Percentiles rank a stretch among this genome's conserved stretches.
phyloP scores from a whole-genome alignment of 2,888 invertebrate genomes.

The Cecidostiba fungosa region DNA sequence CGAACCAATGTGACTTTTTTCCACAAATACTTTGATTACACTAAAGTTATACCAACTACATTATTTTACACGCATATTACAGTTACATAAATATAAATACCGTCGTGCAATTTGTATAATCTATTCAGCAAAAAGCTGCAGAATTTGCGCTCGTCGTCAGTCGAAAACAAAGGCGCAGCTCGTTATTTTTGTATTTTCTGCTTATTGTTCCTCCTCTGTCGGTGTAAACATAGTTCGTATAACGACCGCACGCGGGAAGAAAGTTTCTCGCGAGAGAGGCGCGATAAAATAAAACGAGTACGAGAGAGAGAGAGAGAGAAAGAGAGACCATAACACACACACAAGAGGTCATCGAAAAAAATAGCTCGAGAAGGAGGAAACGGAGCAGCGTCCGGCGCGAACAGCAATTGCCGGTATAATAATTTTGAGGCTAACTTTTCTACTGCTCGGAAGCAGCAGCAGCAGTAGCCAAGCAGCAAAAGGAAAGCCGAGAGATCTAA shows the following conservation, averaged over 20 bases:
- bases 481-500: too few species aligned
- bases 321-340: not conserved
- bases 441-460: not conserved
- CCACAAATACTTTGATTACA: too few species aligned
- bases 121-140: too few species aligned
- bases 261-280: conserved; percentile 36
- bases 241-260: conserved; percentile 6
- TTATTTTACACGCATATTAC: too few species aligned
- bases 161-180: conserved; percentile 3
- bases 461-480: not conserved
- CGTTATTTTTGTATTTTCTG: conserved; percentile 39
- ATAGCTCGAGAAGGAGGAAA: not conserved
- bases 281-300: conserved; percentile 39
- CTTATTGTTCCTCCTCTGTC: conserved; percentile 22
- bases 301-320: not conserved
- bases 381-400: too few species aligned
- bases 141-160: too few species aligned
- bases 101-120: too few species aligned
- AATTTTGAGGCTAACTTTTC: conserved; percentile 36
- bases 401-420: conserved; percentile 36
- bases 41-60: too few species aligned
- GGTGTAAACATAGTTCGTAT: not conserved
- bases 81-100: too few species aligned
- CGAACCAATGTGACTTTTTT: too few species aligned
- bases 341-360: conserved; percentile 43